These are phyloP conservation scores for Muscicapa comitata DNA, from an alignment of 2,797 vertebrate species.

Conservation along the genomic window DNA sequence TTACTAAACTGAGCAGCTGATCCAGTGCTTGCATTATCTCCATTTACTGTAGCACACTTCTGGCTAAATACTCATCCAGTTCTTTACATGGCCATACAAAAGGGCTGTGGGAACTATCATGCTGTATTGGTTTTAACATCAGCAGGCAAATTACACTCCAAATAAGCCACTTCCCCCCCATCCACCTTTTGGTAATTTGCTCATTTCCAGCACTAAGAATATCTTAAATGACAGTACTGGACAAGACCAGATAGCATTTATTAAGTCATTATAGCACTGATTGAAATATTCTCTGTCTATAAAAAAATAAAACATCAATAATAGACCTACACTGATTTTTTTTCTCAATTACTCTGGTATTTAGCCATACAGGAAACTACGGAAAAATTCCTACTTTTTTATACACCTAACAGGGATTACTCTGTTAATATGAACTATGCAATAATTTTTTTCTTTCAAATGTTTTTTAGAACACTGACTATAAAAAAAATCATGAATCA, in stretches of 20 bases:
- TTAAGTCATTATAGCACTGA: not conserved
- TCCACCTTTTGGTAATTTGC: not conserved
- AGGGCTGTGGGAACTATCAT: not conserved
- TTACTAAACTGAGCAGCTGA: not conserved
- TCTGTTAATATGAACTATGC: not conserved
- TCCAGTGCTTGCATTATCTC: not conserved
- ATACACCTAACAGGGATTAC: not conserved
- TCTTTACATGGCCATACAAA: not conserved
- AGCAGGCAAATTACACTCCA: not conserved
- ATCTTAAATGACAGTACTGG: not conserved
- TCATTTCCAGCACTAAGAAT: not conserved
- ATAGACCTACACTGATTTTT: not conserved
- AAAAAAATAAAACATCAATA: not conserved
- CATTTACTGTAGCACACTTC: not conserved
- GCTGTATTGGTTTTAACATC: not conserved
- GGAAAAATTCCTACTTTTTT: not conserved
- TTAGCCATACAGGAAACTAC: not conserved
- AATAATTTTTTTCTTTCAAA: not conserved
- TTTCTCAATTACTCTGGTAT: not conserved
- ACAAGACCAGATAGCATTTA: not conserved
- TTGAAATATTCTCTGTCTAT: not conserved
- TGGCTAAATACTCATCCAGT: not conserved
- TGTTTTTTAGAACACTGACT: not conserved
- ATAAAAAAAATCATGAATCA: not conserved
- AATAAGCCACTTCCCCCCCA: not conserved